phyloP scores from a whole-genome alignment of 1,140 invertebrate genomes.

The Ladona fulva region DNA sequence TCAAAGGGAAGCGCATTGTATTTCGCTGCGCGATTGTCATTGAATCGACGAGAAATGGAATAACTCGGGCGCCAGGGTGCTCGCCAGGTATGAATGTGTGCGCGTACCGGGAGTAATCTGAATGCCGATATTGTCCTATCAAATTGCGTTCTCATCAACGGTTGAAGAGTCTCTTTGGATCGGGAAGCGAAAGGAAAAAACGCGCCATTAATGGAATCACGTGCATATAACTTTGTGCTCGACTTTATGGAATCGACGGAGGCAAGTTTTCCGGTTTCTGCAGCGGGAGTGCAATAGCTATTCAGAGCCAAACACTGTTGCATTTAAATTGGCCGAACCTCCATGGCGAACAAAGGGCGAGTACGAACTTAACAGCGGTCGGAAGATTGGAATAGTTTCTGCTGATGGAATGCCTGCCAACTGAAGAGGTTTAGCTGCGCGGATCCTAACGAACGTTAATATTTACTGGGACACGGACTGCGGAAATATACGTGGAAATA shows the following conservation, averaged over 20 bases:
- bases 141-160: not conserved
- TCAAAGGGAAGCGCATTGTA: no score
- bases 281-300: not conserved
- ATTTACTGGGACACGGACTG: no score
- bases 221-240: not conserved
- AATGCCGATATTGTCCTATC: slow-evolving; percentile 4
- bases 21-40: not conserved
- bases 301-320: not conserved
- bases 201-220: not conserved
- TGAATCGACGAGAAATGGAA: not conserved
- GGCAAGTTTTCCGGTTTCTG: not conserved
- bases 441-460: no score
- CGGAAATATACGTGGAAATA: no score
- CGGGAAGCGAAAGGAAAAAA: not conserved
- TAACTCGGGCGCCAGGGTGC: not conserved
- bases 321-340: not conserved
- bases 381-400: not conserved
- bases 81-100: not conserved
- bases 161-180: not conserved
- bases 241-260: not conserved
- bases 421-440: no score
- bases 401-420: not conserved
- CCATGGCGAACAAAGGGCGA: not conserved
- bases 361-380: not conserved
- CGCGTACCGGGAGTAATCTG: not conserved